Evolutionary conservation across 2,797 vertebrate species (phyloP).

Genomic region (Gymnothorax reevesii): DNA sequence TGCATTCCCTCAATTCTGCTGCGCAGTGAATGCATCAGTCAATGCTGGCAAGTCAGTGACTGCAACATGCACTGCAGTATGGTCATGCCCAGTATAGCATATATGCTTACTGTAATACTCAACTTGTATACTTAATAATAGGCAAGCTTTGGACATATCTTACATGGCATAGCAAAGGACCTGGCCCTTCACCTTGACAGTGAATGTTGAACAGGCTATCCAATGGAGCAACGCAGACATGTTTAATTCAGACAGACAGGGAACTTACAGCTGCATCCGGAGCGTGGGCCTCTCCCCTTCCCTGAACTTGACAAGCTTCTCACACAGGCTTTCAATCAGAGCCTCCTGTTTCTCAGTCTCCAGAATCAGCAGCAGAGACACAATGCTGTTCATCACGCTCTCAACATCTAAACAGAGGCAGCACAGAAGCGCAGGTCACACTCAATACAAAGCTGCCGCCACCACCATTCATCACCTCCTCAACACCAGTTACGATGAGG

Average conservation of each 20-base stretch:
- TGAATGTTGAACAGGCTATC: too few species aligned
- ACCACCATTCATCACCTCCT: not conserved
- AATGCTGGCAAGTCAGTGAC: too few species aligned
- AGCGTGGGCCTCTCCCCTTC: slow-evolving; percentile 97
- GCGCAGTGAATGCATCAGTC: too few species aligned
- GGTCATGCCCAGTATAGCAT: too few species aligned
- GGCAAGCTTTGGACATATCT: too few species aligned
- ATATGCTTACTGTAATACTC: too few species aligned
- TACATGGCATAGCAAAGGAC: too few species aligned
- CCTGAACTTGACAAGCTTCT: slow-evolving; percentile 93
- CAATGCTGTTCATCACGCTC: slow-evolving; percentile 98
- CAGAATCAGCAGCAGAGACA: slow-evolving; percentile 92
- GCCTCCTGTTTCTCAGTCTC: slow-evolving; percentile 96
- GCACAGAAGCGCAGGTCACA: not conserved
- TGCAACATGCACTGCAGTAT: too few species aligned
- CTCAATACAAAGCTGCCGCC: not conserved
- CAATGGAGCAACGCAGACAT: too few species aligned
- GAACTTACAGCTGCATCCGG: slow-evolving; percentile 92
- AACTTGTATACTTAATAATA: too few species aligned
- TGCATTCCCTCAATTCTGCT: too few species aligned
- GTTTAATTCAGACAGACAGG: not conserved
- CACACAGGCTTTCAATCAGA: slow-evolving; percentile 93
- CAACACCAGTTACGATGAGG: not conserved
- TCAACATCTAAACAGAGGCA: slow-evolving; percentile 82
- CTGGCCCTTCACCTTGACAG: too few species aligned